Evolutionary conservation across 64 coral and sea anemone species (phyloP).

Genomic region (Pocillopora damicornis): DNA sequence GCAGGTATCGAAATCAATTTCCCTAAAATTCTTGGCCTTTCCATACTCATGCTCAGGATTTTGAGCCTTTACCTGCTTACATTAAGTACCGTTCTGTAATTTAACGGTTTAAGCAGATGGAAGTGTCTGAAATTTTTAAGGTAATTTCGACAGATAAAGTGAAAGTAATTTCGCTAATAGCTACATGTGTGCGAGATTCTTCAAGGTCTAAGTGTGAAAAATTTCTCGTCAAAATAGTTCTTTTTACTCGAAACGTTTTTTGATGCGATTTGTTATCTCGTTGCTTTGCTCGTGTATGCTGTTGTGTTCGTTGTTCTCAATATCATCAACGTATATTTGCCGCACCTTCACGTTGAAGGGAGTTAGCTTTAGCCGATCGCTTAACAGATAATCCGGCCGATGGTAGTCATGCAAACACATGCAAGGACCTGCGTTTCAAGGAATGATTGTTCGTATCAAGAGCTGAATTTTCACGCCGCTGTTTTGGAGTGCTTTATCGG

Average conservation of each 20-base stretch:
- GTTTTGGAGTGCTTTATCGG: no score
- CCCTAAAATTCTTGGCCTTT: not conserved
- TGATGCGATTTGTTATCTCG: not conserved
- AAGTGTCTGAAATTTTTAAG: not conserved
- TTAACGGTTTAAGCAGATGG: not conserved
- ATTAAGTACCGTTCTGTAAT: not conserved
- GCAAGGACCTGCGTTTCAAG: not conserved
- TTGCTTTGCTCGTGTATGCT: not conserved
- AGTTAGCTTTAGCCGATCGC: not conserved
- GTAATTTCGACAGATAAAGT: not conserved
- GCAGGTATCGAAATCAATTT: slow-evolving; percentile 7
- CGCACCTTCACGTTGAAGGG: not conserved
- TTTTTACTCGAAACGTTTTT: not conserved
- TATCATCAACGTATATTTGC: not conserved
- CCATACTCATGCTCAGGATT: not conserved
- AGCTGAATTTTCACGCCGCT: not conserved
- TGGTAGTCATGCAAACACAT: not conserved
- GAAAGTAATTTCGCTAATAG: not conserved
- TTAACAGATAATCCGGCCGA: not conserved
- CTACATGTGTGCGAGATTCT: not conserved
- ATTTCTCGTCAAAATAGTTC: not conserved
- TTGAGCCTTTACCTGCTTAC: not conserved
- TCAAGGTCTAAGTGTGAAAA: not conserved
- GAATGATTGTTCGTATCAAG: not conserved
- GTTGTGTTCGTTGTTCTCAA: not conserved